Conservation (phyloP, 1,140 invertebrate genomes). For the Neuroterus valhalla region DNA sequence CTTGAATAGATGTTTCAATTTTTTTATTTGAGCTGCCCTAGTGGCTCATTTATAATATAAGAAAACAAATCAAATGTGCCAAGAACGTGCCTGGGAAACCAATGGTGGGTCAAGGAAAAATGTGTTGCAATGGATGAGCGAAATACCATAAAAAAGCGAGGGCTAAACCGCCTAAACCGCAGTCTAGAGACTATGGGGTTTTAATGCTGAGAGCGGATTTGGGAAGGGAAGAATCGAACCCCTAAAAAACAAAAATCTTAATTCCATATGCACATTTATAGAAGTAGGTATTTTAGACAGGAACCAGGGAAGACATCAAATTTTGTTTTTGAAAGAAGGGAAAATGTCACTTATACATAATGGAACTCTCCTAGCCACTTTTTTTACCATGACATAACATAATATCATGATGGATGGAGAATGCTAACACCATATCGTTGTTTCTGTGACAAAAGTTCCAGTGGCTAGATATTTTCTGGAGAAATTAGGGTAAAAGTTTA, state of each 20-base stretch:
- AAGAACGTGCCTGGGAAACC: neutral
- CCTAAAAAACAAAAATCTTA: neutral
- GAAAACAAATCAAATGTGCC: neutral
- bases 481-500: neutral
- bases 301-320: conserved; percentile 36
- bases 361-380: conserved; percentile 43
- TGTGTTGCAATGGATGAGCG: conserved; percentile 5
- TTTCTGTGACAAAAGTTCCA: conserved; percentile 38
- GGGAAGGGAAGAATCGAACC: neutral
- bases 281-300: neutral
- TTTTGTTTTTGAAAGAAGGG: conserved; percentile 7
- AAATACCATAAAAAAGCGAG: conserved; percentile 13
- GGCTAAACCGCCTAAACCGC: neutral
- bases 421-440: conserved; percentile 68
- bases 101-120: conserved; percentile 5
- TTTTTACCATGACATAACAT: neutral
- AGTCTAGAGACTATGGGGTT: too few relatives aligned
- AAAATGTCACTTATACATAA: neutral
- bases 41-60: too few relatives aligned
- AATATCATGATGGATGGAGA: conserved; percentile 53
- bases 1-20: too few relatives aligned
- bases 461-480: neutral
- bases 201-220: neutral
- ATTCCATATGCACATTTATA: neutral
- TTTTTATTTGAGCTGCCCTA: too few relatives aligned